phyloP scores from a whole-genome alignment of 2,888 invertebrate genomes.

The Rutpela maculata region DNA sequence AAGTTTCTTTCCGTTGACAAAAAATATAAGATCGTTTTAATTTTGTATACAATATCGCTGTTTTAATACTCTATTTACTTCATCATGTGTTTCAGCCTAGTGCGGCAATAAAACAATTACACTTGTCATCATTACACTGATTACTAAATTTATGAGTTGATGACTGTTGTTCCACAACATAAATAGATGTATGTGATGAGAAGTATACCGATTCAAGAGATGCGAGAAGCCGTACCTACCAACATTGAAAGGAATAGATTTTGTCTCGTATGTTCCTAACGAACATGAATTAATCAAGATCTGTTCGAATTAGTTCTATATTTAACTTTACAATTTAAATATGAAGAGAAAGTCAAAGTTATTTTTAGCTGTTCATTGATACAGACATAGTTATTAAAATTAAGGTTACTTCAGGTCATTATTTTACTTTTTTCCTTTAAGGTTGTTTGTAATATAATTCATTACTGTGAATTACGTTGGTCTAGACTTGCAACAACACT shows the following conservation, averaged over 20 bases:
- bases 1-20: no score
- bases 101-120: no score
- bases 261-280: neutral
- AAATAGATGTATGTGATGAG: neutral
- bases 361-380: neutral
- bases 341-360: neutral
- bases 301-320: neutral
- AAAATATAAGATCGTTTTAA: no score
- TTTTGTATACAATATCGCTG: no score
- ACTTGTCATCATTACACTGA: no score
- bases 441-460: neutral
- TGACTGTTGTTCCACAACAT: neutral
- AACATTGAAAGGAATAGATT: neutral
- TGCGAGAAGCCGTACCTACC: neutral
- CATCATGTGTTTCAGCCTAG: no score
- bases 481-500: no score
- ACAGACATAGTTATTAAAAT: neutral
- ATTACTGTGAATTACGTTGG: neutral
- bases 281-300: neutral
- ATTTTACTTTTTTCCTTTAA: neutral
- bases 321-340: neutral
- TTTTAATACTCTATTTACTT: no score
- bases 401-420: neutral
- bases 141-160: neutral
- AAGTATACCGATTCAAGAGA: neutral